Evolutionary conservation across 2,797 vertebrate genomes (phyloP).

Genomic region (Mastacembelus armatus): DNA sequence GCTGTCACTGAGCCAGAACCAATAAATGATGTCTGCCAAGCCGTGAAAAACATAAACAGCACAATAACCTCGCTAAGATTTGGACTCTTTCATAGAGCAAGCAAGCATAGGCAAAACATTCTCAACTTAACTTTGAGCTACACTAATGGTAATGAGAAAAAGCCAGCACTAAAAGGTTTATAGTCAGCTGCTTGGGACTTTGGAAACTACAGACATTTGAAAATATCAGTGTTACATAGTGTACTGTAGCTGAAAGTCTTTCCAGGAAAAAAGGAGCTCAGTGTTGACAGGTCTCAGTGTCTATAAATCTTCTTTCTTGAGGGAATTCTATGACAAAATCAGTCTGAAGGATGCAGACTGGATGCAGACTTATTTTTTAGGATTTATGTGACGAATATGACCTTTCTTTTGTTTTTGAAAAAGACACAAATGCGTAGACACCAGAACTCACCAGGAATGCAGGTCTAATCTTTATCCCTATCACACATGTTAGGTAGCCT

Average conservation of each 20-base stretch:
- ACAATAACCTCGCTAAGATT: constrained; percentile 2
- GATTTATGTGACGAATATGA: constrained; percentile 29
- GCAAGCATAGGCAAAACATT: constrained; percentile 14
- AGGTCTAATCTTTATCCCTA: constrained; percentile 53
- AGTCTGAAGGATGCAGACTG: constrained; percentile 16
- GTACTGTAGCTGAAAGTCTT: constrained; percentile 12
- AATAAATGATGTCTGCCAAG: constrained; percentile 12
- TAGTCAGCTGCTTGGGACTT: constrained; percentile 10
- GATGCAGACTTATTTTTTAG: constrained; percentile 1
- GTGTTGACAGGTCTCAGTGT: constrained; percentile 13
- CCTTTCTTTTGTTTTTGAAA: constrained; percentile 38
- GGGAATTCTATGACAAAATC: constrained; percentile 34
- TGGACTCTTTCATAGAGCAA: constrained; percentile 6
- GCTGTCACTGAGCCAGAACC: constrained; percentile 8
- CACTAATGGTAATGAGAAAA: not conserved
- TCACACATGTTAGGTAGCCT: constrained; percentile 47
- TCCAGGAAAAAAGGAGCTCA: constrained; percentile 35
- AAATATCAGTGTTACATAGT: constrained; percentile 14
- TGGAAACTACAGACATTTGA: constrained; percentile 28
- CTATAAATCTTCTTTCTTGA: constrained; percentile 43
- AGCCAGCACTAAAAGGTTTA: not conserved
- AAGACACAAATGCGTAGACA: constrained; percentile 38
- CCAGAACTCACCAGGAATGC: constrained; percentile 56
- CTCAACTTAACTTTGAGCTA: not conserved
- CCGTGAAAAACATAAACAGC: constrained; percentile 25